Evolutionary conservation across 1,140 invertebrate genomes (phyloP).

Genomic region (Colletes gigas): DNA sequence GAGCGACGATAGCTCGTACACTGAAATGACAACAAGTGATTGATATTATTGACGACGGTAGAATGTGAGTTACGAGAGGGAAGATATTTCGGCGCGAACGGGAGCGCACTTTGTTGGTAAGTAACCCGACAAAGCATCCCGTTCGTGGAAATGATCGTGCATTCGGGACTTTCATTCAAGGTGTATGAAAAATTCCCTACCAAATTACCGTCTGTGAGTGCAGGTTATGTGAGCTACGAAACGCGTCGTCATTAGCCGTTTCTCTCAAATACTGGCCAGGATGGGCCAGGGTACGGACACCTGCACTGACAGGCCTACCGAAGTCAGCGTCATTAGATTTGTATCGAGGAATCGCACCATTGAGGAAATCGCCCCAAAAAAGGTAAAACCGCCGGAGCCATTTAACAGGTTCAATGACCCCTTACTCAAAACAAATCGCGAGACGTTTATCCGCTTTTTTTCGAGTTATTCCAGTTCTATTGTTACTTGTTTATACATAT

Average conservation of each 20-base stretch:
- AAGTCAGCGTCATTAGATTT: constrained; percentile 80
- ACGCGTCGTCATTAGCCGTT: constrained; percentile 25
- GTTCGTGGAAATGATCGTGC: constrained; percentile 1
- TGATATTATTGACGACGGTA: constrained; percentile 65
- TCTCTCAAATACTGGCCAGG: constrained; percentile 25
- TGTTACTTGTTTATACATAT: neutral
- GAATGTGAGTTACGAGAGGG: constrained; percentile 57
- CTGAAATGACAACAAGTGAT: constrained; percentile 61
- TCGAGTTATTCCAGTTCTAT: neutral
- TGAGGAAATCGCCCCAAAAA: constrained; percentile 80
- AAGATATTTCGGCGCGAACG: constrained; percentile 36
- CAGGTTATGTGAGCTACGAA: constrained; percentile 67
- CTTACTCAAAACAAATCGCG: constrained; percentile 77
- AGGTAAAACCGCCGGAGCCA: constrained; percentile 70
- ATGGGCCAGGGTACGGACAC: constrained; percentile 80
- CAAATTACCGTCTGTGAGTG: constrained; percentile 37
- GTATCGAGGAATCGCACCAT: constrained; percentile 79
- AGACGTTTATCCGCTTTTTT: neutral
- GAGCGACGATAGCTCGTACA: constrained; percentile 11
- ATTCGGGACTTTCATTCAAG: constrained; percentile 44
- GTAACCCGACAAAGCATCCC: constrained; percentile 22
- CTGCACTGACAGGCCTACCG: constrained; percentile 76
- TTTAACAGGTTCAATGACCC: constrained; percentile 75
- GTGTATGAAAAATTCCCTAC: constrained; percentile 45
- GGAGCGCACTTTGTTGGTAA: constrained; percentile 44